Base-by-base conservation (phyloP, 30 jellyfish, hydroid and myxozoan genomes). In the Cassiopea xamachana region DNA sequence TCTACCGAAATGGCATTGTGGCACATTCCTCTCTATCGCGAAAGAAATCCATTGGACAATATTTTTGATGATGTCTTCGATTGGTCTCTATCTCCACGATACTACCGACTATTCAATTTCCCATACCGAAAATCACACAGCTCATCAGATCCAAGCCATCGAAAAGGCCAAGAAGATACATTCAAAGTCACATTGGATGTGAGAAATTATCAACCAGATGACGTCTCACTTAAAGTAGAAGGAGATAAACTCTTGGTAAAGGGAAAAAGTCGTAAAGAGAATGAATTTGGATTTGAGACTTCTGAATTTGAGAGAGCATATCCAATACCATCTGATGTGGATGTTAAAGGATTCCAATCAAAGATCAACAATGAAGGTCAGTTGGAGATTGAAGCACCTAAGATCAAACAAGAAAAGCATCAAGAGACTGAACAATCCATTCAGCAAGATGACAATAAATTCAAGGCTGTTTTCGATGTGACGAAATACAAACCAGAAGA, bases 261-360 rank as follows among this genome's bases (percentile, higher is more conserved):
- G 3, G 98, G 98, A 7, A 92, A 87, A 77, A 97, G 81, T 87
- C 93, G 71, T 75, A 67, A 80, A 43, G 85, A 92, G 69, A 73
- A 55, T 3, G 98, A 92, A 8, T 60, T 70, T 81, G 98, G 98
- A 79, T 27, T 27, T 27, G 39, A 27, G 39, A 27, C 39, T 27
- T 27, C 39, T 27, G 39, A 27, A 27, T 27, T 27, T 27, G 39
- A 27, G 39, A 27, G 39, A 27, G 39, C 39, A 27, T 27, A 27
- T 27, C 39, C 39, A 27, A 27, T 27, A 27, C 39, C 39, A 27
- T 27, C 39, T 27, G 39, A 27, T 27, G 39, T 27, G 39, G 39
- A 27, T 27, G 39, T 27, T 27, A 27, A 27, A 27, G 39, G 39
- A 27, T 27, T 27, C 39, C 39, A 87, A 7, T 92, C 98, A 39